These are phyloP conservation scores for Tromatobia lineatoria DNA, from an alignment of 2,888 invertebrate genomes.

Conservation along the genomic window DNA sequence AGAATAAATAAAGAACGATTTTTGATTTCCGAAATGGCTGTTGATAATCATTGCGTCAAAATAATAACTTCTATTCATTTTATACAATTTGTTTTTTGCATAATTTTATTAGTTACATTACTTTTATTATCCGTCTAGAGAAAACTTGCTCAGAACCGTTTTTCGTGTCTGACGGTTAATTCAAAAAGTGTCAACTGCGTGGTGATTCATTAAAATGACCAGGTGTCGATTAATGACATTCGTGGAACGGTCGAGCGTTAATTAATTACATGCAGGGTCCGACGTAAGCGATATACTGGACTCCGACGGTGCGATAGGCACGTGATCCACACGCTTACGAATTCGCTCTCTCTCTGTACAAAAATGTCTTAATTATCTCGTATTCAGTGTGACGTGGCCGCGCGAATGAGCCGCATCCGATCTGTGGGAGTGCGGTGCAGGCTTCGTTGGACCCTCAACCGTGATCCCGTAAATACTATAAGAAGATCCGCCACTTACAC, in stretches of 20 bases:
- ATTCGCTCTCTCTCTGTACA: not conserved
- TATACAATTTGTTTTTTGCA: not conserved
- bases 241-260: not conserved
- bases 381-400: slow-evolving; percentile 55
- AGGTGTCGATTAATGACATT: slow-evolving; percentile 1
- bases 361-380: slow-evolving; percentile 74
- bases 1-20: not conserved
- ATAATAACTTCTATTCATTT: not conserved
- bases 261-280: slow-evolving; percentile 24
- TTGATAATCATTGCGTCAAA: not conserved
- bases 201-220: not conserved
- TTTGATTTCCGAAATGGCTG: not conserved
- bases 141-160: not conserved
- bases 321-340: slow-evolving; percentile 8
- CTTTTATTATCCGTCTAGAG: not conserved
- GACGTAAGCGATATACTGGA: not conserved
- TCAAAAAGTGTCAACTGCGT: not conserved
- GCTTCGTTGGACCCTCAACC: slow-evolving; percentile 38
- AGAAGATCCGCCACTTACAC: slow-evolving; percentile 69
- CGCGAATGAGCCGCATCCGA: slow-evolving; percentile 33
- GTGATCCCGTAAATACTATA: slow-evolving; percentile 68
- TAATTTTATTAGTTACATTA: no score
- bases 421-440: slow-evolving; percentile 21
- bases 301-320: not conserved
- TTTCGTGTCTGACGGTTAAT: not conserved